Conservation (phyloP, 2,888 invertebrate genomes). For the Anagyrus pseudococci region DNA sequence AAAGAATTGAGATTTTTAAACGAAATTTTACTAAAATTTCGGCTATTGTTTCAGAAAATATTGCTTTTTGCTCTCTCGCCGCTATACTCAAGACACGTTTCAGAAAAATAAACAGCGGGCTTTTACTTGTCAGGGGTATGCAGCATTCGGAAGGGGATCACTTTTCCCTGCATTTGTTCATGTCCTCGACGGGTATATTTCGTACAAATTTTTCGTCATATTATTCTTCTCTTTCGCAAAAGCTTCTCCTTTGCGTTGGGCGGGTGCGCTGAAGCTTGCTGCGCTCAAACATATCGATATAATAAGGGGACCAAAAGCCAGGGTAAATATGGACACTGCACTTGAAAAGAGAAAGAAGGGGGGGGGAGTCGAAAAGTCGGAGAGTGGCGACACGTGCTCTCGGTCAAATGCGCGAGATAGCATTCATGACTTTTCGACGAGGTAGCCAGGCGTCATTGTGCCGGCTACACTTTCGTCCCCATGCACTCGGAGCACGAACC, state of each 20-base stretch:
- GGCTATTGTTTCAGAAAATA: no score
- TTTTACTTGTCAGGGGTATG: conserved; percentile 17
- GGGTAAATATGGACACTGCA: conserved; percentile 52
- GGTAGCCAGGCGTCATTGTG: not conserved
- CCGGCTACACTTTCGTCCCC: no score
- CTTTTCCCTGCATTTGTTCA: conserved; percentile 47
- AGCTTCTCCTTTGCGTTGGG: no score
- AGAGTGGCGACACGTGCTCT: conserved; percentile 31
- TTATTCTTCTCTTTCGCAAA: conserved; percentile 25
- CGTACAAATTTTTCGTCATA: conserved; percentile 33
- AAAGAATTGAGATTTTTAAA: no score
- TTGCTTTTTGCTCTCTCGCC: no score
- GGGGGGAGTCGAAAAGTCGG: conserved; percentile 32
- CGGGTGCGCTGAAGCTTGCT: conserved; percentile 10
- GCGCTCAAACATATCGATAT: conserved; percentile 49
- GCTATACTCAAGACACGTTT: no score
- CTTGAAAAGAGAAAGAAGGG: conserved; percentile 38
- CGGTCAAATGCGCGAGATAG: not conserved
- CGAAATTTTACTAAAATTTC: no score
- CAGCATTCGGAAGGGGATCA: conserved; percentile 44
- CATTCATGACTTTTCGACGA: conserved; percentile 4
- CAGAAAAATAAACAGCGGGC: no score
- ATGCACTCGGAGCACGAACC: no score
- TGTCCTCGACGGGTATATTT: conserved; percentile 38
- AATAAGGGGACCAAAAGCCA: conserved; percentile 40